A percentile compares a stretch with the other conserved stretches of the same genome.
These are phyloP conservation scores for Drosophila flavopinicola DNA, from an alignment of 2,888 invertebrate species.

Conservation along the genomic window DNA sequence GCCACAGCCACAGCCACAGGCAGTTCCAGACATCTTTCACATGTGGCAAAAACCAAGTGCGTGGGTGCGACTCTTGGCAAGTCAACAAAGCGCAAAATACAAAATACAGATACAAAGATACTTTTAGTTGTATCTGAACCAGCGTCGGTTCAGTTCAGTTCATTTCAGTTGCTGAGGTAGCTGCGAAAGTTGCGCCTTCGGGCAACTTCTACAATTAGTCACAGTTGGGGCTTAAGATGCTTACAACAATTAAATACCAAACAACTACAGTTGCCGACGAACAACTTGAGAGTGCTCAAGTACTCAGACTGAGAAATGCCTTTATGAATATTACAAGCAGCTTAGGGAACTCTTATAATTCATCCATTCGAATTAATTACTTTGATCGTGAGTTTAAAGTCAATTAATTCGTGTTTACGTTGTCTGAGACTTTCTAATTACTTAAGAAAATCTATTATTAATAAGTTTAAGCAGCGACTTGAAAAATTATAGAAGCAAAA, in stretches of 20 bases:
- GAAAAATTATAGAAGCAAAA: no score
- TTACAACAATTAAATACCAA: slow-evolving; percentile 25
- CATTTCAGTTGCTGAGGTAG: slow-evolving; percentile 36
- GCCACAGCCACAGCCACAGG: slow-evolving; percentile 20
- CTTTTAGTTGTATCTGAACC: not conserved
- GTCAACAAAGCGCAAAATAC: slow-evolving; percentile 46
- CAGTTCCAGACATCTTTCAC: slow-evolving; percentile 45
- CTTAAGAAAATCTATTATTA: no score
- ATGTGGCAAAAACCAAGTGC: slow-evolving; percentile 29
- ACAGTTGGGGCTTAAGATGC: slow-evolving; percentile 50
- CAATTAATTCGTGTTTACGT: not conserved
- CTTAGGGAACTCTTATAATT: not conserved
- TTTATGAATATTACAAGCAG: slow-evolving; percentile 2
- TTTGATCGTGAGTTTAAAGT: not conserved
- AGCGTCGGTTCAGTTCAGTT: slow-evolving; percentile 29
- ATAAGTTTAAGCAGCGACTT: no score
- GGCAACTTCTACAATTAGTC: slow-evolving; percentile 70
- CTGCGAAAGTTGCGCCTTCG: slow-evolving; percentile 12
- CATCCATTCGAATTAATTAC: not conserved
- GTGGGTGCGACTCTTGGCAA: slow-evolving; percentile 52
- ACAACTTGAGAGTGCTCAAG: slow-evolving; percentile 16
- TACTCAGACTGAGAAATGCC: slow-evolving; percentile 16
- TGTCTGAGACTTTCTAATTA: no score
- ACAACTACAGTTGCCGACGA: slow-evolving; percentile 23
- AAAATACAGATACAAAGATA: slow-evolving; percentile 29